Evolutionary conservation across 2,888 invertebrate species (phyloP), one percentile per base, ranked within the genome.

Genomic region (Melipona bicolor): DNA sequence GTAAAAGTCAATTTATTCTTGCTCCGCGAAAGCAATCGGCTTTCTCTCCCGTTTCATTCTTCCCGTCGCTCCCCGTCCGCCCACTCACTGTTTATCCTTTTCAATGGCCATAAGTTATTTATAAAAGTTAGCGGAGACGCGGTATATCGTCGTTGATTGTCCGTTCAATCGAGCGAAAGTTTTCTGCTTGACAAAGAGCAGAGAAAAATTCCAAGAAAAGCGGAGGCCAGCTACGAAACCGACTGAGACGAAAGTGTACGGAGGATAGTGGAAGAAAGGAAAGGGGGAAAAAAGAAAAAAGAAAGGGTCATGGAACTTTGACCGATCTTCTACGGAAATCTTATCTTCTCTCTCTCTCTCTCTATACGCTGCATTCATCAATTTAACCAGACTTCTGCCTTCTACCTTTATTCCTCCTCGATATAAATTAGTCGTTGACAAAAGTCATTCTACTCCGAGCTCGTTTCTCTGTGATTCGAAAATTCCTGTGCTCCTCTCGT

Each of bases 101-200:
- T 70, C 85, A 79, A 79, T 87, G 80, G 87, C 82, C 73, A 81
- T 78, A 70, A 84, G 81, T 85, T 88, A 88, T 87, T 87, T 87
- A 88, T 85, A 83, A 86, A 87, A 85, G 88, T 85, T 85, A 56
- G 69, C 74, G 73, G 43, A 76, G 76, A 79, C 73, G 71, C 71
- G 80, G 84, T 74, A 77, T 75, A 80, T 76, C 77, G 87, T 50
- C 81, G 81, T 73, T 73, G 76, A 79, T 88, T 73, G 88, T 71
- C 77, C 80, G 88, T 83, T 80, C 85, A 88, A 82, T 87, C 80
- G 87, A 88, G 75, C 79, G 87, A 88, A 80, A 83, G 80, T 85
- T 82, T 88, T 79, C 85, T 87, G 85, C 88, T 79, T 79, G 81
- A 84, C 87, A 82, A 83, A 80, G 78, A 74, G 69, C 77, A 61